Base-by-base conservation (phyloP, 1,140 invertebrate genomes). In the Diachasmimorpha longicaudata region DNA sequence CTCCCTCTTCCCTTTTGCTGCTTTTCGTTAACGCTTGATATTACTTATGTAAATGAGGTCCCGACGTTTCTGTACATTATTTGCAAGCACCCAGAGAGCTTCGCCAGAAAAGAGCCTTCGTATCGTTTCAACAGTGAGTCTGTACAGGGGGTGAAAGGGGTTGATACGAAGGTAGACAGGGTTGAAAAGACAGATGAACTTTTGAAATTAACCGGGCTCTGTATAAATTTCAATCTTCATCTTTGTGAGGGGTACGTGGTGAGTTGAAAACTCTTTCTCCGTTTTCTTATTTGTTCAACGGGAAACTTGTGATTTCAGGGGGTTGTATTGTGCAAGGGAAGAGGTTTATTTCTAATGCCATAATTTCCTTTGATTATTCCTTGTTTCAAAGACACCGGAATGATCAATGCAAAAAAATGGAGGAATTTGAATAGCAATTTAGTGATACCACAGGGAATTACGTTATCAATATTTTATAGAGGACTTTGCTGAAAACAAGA, bases 11-110 rank as follows among this genome's bases (percentile, higher is more conserved):
- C 74, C 14, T 67, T 70, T 76, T 58, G 23, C 16, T 70, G 21
- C 46, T 63, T 73, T 74, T 77, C 74, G 71, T 80, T 74, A 70
- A 70, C 72, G 75, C 78, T 84, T 81, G 82, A 85, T 87, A 87
- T 87, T 89, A 88, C 84, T 88, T 88, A 89, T 88, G 87, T 85
- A 89, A 84, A 89, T 89, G 85, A 88, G 85, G 44, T 83, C 83
- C 84, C 84, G 83, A 81, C 84, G 82, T 88, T 86, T 84, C 83
- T 87, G 85, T 88, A 87, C 85, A 87, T 87, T 88, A 87, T 88
- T 88, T 87, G 85, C 85, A 77, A 82, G 82, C 81, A 82, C 75
- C 78, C 77, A 16, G 48, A 66, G 69, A 21, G 55, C 25, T 23
- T 14, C 71, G 74, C 76, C 76, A 66, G 48, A 55, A 79, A 80